A percentile compares a stretch with the other conserved stretches of the same genome.
Evolutionary conservation across 23 tunicate species (phyloP).

Genomic region (Halocynthia aurantium): DNA sequence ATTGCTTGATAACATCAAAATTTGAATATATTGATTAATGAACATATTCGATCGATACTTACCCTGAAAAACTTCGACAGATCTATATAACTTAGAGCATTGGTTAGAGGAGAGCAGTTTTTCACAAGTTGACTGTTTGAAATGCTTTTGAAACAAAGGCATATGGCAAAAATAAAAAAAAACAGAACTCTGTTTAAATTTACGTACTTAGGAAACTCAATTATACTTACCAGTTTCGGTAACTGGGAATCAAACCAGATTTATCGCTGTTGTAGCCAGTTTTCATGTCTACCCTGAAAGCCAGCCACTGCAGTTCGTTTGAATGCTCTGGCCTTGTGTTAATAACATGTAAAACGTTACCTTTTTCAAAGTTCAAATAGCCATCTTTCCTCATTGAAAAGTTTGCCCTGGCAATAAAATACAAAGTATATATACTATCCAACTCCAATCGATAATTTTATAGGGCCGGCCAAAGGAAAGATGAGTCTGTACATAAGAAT

Average conservation of each 20-base stretch:
- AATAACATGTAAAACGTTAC: slow-evolving; percentile 18
- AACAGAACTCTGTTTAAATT: neutral
- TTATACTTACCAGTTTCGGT: slow-evolving; percentile 16
- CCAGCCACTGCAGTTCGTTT: neutral
- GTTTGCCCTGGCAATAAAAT: slow-evolving; percentile 5
- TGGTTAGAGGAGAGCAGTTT: neutral
- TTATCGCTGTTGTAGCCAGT: slow-evolving; percentile 10
- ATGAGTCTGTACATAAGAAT: too few species aligned
- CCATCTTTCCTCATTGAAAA: slow-evolving; percentile 13
- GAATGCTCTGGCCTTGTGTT: slow-evolving; percentile 2
- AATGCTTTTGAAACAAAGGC: neutral
- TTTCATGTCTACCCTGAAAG: neutral
- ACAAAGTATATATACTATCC: too few species aligned
- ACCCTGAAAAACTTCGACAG: neutral
- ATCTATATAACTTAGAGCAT: neutral
- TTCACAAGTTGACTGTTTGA: slow-evolving; percentile 2
- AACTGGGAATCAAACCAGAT: slow-evolving; percentile 21
- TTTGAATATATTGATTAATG: neutral
- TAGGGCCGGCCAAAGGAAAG: too few species aligned
- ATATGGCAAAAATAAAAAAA: neutral
- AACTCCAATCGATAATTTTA: too few species aligned
- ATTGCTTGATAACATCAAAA: slow-evolving; percentile 4
- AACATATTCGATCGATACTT: neutral
- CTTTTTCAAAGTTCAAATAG: slow-evolving; percentile 20
- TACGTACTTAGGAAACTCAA: neutral